These are phyloP conservation scores for Hystrix cristata DNA, from an alignment of 2,113 vertebrate genomes.

Conservation along the genomic window DNA sequence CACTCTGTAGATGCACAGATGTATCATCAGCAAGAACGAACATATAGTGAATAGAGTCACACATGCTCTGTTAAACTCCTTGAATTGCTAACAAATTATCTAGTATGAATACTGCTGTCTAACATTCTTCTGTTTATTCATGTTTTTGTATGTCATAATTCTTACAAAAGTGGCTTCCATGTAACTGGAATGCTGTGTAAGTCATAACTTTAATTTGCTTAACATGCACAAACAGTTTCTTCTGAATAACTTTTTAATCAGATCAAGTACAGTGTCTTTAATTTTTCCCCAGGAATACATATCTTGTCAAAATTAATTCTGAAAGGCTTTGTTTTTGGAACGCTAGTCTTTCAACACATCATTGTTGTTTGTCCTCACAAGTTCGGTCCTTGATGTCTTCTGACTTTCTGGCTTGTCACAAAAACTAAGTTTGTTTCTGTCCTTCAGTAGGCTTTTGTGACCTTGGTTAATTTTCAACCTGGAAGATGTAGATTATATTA, in stretches of 20 bases:
- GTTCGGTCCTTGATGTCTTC: not conserved
- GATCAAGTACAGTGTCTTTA: constrained; percentile 30
- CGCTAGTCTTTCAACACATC: constrained; percentile 45
- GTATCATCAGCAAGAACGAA: constrained; percentile 48
- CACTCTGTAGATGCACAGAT: constrained; percentile 70
- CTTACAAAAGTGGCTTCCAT: not conserved
- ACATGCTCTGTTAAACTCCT: not conserved
- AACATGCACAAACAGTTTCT: not conserved
- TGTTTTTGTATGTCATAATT: constrained; percentile 52
- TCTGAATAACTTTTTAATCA: constrained; percentile 45
- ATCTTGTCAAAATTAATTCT: constrained; percentile 19
- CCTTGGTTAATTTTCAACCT: constrained; percentile 30
- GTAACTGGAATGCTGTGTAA: not conserved
- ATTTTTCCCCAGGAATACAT: not conserved
- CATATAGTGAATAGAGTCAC: constrained; percentile 53
- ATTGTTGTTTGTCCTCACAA: not conserved
- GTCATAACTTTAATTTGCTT: constrained; percentile 26
- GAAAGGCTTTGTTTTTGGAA: constrained; percentile 41
- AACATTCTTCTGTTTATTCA: not conserved
- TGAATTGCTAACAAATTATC: constrained; percentile 27
- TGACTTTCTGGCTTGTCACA: not conserved
- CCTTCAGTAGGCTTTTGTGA: constrained; percentile 51
- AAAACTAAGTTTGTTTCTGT: not conserved
- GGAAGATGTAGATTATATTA: constrained; percentile 6
- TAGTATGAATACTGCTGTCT: not conserved